phyloP scores from a whole-genome alignment of 1,140 invertebrate species.

The Maniola jurtina region DNA sequence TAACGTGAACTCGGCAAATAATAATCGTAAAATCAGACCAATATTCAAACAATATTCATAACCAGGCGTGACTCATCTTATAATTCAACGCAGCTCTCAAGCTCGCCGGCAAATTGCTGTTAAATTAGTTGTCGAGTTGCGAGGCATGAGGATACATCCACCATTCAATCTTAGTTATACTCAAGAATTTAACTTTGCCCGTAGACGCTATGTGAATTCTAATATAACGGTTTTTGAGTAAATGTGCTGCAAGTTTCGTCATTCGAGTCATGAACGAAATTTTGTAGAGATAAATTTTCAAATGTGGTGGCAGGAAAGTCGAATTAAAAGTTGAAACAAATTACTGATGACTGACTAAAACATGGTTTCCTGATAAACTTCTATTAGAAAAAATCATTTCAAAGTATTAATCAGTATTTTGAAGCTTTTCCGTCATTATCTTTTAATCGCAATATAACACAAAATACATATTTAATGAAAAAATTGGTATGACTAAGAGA shows the following conservation, averaged over 20 bases:
- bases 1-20: neutral
- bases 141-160: slow-evolving; percentile 31
- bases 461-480: too few relatives aligned
- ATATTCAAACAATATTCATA: slow-evolving; percentile 43
- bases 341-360: neutral
- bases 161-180: slow-evolving; percentile 38
- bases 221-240: slow-evolving; percentile 13
- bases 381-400: too few relatives aligned
- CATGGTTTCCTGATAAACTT: too few relatives aligned
- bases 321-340: neutral
- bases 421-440: too few relatives aligned
- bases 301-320: neutral
- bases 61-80: slow-evolving; percentile 42
- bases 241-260: neutral
- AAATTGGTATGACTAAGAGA: too few relatives aligned
- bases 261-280: neutral
- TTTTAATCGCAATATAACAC: too few relatives aligned
- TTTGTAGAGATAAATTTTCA: neutral
- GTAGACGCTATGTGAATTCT: slow-evolving; percentile 12
- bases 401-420: too few relatives aligned
- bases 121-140: slow-evolving; percentile 54
- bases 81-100: slow-evolving; percentile 31
- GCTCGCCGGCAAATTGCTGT: slow-evolving; percentile 51
- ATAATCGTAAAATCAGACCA: slow-evolving; percentile 33
- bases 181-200: slow-evolving; percentile 34